phyloP scores from a whole-genome alignment of 2,888 invertebrate species.

The Patella ulyssiponensis region DNA sequence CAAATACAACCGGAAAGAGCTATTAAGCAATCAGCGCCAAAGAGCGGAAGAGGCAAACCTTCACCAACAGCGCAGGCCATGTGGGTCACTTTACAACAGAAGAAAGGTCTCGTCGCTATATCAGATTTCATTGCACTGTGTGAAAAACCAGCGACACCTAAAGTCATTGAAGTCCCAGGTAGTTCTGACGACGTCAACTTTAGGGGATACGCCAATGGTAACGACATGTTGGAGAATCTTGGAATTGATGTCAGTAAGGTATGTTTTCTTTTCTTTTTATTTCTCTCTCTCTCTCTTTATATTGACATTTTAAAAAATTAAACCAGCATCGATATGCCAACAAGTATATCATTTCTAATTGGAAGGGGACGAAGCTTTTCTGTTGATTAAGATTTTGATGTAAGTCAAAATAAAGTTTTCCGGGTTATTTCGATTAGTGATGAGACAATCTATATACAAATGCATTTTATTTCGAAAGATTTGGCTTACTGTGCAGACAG shows the following conservation, averaged over 20 bases:
- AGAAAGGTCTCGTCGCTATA: constrained; percentile 64
- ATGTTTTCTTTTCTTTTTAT: constrained; percentile 18
- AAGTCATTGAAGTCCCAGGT: constrained; percentile 60
- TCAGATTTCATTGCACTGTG: constrained; percentile 65
- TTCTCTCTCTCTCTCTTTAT: too few species aligned
- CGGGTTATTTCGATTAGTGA: too few species aligned
- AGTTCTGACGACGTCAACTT: constrained; percentile 75
- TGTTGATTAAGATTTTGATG: too few species aligned
- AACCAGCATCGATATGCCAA: too few species aligned
- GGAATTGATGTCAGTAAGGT: constrained; percentile 67
- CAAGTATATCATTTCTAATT: too few species aligned
- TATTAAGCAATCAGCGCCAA: constrained; percentile 27
- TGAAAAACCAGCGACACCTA: constrained; percentile 49
- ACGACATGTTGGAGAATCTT: constrained; percentile 83
- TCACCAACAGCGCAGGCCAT: constrained; percentile 55
- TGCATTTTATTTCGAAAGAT: too few species aligned
- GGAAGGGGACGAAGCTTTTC: too few species aligned
- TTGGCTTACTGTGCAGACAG: too few species aligned
- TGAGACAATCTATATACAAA: too few species aligned
- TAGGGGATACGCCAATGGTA: constrained; percentile 90
- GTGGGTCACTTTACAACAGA: constrained; percentile 56
- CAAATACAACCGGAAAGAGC: constrained; percentile 21
- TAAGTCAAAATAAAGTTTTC: too few species aligned
- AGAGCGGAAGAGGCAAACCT: constrained; percentile 4
- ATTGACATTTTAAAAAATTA: too few species aligned